phyloP scores from a whole-genome alignment of 2,113 vertebrate genomes.

The Lepus americanus region DNA sequence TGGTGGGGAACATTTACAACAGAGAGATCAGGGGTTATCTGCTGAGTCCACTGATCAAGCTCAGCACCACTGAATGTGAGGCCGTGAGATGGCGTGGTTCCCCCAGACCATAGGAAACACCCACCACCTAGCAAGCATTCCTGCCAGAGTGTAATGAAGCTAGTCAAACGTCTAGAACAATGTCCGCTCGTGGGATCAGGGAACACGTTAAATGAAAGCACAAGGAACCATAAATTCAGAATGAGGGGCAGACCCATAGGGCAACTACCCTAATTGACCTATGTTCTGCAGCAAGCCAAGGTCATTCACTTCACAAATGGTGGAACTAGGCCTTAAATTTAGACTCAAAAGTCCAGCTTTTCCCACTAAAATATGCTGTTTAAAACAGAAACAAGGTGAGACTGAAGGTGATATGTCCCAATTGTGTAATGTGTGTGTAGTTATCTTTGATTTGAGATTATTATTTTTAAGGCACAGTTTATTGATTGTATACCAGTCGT shows the following conservation, averaged over 20 bases:
- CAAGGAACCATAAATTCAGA: background rate
- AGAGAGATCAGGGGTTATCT: background rate
- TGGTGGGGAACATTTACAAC: background rate
- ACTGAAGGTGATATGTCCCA: background rate
- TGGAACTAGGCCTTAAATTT: slow-evolving; percentile 18
- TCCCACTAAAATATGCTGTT: background rate
- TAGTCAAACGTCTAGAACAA: background rate
- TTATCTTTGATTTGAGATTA: slow-evolving; percentile 11
- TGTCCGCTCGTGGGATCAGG: background rate
- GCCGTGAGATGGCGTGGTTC: background rate
- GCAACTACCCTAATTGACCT: background rate
- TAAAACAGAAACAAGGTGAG: background rate
- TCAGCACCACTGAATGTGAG: background rate
- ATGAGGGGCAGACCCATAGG: background rate
- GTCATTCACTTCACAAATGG: background rate
- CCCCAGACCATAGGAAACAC: background rate
- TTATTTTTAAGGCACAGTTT: slow-evolving; percentile 46
- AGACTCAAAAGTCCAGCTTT: background rate
- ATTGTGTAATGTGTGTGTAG: background rate
- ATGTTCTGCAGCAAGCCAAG: background rate
- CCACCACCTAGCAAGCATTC: background rate
- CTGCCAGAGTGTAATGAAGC: background rate
- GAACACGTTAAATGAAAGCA: background rate
- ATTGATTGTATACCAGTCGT: background rate
- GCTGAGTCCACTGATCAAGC: background rate